Evolutionary conservation across 1,140 invertebrate species (phyloP).

Genomic region (Papilio helenus): DNA sequence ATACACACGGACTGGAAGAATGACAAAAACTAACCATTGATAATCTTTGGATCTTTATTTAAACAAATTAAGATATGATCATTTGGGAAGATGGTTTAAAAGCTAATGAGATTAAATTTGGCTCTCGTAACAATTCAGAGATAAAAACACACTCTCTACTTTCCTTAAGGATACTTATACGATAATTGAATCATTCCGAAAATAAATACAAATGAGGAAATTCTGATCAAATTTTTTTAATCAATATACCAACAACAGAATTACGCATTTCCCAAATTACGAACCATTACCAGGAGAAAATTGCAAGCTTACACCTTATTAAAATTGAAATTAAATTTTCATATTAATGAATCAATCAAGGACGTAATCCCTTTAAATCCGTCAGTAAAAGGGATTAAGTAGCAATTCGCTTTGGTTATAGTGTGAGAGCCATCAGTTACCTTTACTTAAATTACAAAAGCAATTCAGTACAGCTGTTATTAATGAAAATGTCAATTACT

Average conservation of each 20-base stretch:
- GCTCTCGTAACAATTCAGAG: not conserved
- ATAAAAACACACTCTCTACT: not conserved
- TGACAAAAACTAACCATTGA: not conserved
- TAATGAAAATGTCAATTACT: slow-evolving; percentile 15
- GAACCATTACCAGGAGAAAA: slow-evolving; percentile 26
- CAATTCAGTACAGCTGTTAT: not conserved
- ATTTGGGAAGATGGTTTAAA: too few relatives aligned
- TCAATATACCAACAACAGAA: not conserved
- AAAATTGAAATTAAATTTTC: slow-evolving; percentile 39
- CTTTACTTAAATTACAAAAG: slow-evolving; percentile 1
- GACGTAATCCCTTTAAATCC: slow-evolving; percentile 35
- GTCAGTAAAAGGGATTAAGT: slow-evolving; percentile 34
- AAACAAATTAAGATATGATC: too few relatives aligned
- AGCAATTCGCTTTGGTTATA: slow-evolving; percentile 31
- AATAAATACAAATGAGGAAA: not conserved
- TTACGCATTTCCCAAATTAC: slow-evolving; percentile 9
- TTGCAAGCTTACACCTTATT: slow-evolving; percentile 33
- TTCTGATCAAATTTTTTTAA: not conserved
- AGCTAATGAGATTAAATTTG: not conserved
- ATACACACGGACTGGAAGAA: not conserved
- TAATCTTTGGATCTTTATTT: not conserved
- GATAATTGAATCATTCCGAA: not conserved
- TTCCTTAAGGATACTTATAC: not conserved
- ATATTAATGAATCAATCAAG: slow-evolving; percentile 38
- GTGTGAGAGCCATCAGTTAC: slow-evolving; percentile 25